These are phyloP conservation scores for Scomber japonicus DNA, from an alignment of 2,113 vertebrate species.

Conservation along the genomic window DNA sequence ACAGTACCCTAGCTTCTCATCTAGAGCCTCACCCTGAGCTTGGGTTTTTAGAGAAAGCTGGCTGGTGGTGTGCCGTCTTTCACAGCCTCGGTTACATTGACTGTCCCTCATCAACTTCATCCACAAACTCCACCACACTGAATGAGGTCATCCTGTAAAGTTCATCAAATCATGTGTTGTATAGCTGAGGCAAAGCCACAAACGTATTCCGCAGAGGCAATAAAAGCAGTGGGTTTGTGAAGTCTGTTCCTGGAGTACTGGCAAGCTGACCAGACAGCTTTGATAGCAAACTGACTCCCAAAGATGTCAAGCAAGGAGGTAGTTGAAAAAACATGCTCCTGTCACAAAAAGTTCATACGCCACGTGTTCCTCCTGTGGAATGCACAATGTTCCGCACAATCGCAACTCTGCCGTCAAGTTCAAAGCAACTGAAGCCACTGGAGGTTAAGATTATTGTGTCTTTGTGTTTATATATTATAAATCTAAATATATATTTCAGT, in stretches of 20 bases:
- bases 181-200: conserved; percentile 2
- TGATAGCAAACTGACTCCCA: too few species aligned
- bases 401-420: neutral
- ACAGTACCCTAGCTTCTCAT: neutral
- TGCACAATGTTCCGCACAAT: neutral
- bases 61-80: neutral
- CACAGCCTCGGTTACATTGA: too few species aligned
- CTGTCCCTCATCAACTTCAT: neutral
- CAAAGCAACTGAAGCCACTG: conserved; percentile 7
- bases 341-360: too few species aligned
- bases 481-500: neutral
- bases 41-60: neutral
- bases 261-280: conserved; percentile 4
- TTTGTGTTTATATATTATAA: conserved; percentile 1
- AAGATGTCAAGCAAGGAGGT: too few species aligned
- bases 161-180: neutral
- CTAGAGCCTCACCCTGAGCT: neutral
- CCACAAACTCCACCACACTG: conserved; percentile 15
- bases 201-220: neutral
- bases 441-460: neutral
- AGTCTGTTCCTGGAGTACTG: conserved; percentile 2
- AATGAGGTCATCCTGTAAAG: conserved; percentile 10
- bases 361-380: too few species aligned
- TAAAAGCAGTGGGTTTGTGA: neutral
- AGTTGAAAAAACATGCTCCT: too few species aligned